These are phyloP conservation scores for Nyctereutes procyonoides DNA, from an alignment of 2,113 vertebrate genomes.

Conservation along the genomic window DNA sequence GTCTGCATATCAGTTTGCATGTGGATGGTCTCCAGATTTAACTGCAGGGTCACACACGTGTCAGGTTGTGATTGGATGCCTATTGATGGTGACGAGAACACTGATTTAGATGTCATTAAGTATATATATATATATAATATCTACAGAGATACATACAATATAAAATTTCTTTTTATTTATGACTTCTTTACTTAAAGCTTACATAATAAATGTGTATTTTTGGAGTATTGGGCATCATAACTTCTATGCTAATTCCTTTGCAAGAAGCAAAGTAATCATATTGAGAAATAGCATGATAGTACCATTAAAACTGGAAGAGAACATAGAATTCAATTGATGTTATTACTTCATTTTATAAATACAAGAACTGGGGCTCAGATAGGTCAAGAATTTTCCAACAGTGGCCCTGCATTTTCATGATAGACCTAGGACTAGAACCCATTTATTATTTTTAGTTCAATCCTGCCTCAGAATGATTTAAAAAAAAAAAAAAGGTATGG, in stretches of 20 bases:
- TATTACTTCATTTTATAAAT: slow-evolving; percentile 42
- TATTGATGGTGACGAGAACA: not conserved
- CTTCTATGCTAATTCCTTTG: not conserved
- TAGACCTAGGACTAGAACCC: not conserved
- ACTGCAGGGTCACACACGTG: not conserved
- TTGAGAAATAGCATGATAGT: not conserved
- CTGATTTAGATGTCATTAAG: not conserved
- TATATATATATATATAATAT: not conserved
- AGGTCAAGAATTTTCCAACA: slow-evolving; percentile 9
- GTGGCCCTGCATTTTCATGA: not conserved
- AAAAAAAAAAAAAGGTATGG: not conserved
- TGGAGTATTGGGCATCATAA: not conserved
- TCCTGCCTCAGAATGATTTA: not conserved
- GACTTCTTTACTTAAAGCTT: not conserved
- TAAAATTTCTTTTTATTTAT: not conserved
- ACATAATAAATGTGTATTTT: not conserved
- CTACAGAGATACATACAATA: not conserved
- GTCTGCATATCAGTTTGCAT: not conserved
- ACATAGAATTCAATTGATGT: slow-evolving; percentile 2
- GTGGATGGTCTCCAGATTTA: not conserved
- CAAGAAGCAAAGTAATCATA: not conserved
- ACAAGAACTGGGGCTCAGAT: not conserved
- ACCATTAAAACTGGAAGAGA: not conserved
- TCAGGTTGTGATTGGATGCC: not conserved
- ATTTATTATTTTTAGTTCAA: slow-evolving; percentile 21